Percentiles rank a stretch among this genome's conserved stretches.
These are phyloP conservation scores for Heliconius erato DNA, from an alignment of 2,888 invertebrate genomes.

Conservation along the genomic window DNA sequence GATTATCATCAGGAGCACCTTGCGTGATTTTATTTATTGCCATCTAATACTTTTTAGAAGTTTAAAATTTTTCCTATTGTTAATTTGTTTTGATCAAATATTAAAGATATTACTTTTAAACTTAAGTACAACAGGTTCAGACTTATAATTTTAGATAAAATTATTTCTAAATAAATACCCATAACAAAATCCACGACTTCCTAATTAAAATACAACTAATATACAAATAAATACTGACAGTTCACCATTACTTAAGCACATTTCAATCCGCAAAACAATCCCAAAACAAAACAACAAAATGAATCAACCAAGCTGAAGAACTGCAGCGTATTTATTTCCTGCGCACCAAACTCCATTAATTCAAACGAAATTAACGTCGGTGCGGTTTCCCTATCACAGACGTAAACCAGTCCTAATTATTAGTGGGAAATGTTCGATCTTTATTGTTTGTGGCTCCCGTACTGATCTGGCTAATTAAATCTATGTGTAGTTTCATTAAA, in stretches of 20 bases:
- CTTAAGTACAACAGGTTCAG: too few relatives aligned
- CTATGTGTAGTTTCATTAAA: slow-evolving; percentile 73
- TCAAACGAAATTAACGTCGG: slow-evolving; percentile 75
- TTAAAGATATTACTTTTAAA: too few relatives aligned
- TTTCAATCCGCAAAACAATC: not conserved
- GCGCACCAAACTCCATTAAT: slow-evolving; percentile 76
- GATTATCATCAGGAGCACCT: slow-evolving; percentile 62
- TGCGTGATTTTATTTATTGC: slow-evolving; percentile 44
- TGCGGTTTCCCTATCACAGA: slow-evolving; percentile 71
- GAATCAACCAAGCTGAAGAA: slow-evolving; percentile 16
- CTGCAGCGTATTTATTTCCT: slow-evolving; percentile 62
- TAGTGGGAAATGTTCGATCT: slow-evolving; percentile 79
- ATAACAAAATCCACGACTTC: not conserved
- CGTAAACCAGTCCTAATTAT: slow-evolving; percentile 79
- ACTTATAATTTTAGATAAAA: too few relatives aligned
- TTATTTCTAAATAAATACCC: not conserved
- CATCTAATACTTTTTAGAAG: not conserved
- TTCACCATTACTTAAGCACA: not conserved
- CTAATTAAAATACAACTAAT: not conserved
- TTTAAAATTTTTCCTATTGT: not conserved
- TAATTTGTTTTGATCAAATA: not conserved
- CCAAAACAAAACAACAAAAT: not conserved
- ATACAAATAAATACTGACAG: not conserved
- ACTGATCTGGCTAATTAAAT: slow-evolving; percentile 82
- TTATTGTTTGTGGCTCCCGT: slow-evolving; percentile 74